phyloP scores from a whole-genome alignment of 2,888 invertebrate genomes.

The Plusia festucae region DNA sequence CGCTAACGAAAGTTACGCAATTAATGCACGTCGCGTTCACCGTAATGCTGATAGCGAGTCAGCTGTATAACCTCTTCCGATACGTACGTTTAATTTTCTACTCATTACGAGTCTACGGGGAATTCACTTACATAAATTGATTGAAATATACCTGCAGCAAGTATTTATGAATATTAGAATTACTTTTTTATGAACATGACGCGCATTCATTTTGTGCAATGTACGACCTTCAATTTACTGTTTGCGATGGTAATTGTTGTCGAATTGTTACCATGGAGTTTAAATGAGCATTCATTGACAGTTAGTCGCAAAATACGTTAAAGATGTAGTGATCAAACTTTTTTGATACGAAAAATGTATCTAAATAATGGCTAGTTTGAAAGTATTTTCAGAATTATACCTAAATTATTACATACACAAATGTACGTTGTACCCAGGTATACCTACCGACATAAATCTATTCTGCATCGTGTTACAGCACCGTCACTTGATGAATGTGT shows the following conservation, averaged over 20 bases:
- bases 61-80: neutral
- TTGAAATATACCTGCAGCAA: no score
- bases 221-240: constrained; percentile 32
- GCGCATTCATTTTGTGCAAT: constrained; percentile 4
- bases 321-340: no score
- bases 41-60: neutral
- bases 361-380: no score
- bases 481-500: constrained; percentile 10
- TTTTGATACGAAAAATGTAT: no score
- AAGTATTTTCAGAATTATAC: no score
- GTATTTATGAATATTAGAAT: constrained; percentile 4
- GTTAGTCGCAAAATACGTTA: neutral
- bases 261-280: constrained; percentile 13
- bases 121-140: neutral
- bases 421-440: neutral
- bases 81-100: neutral
- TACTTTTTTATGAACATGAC: constrained; percentile 7
- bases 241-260: constrained; percentile 13
- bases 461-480: neutral
- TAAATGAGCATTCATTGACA: constrained; percentile 21
- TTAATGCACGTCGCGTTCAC: constrained; percentile 14
- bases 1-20: constrained; percentile 42
- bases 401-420: neutral
- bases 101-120: constrained; percentile 10
- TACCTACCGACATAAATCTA: neutral